phyloP scores from a whole-genome alignment of 2,888 invertebrate species.

The Drosophila mayaguana region DNA sequence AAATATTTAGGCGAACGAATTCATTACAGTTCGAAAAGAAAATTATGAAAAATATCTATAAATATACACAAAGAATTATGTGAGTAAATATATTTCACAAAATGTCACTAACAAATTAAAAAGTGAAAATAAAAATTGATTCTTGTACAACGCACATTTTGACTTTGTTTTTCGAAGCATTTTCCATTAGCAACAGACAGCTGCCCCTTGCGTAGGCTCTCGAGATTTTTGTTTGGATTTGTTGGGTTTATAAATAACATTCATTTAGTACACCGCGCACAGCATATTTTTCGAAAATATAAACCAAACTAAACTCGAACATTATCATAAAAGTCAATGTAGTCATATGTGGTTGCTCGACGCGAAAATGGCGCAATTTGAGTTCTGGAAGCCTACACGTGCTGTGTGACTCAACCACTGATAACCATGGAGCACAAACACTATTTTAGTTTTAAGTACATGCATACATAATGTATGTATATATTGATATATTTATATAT shows the following conservation, averaged over 20 bases:
- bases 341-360: background rate
- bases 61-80: conserved; percentile 34
- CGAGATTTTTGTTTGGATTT: conserved; percentile 24
- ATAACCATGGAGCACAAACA: conserved; percentile 20
- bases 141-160: conserved; percentile 40
- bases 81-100: conserved; percentile 1
- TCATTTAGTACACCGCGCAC: conserved; percentile 17
- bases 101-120: conserved; percentile 1
- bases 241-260: conserved; percentile 43
- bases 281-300: conserved; percentile 2
- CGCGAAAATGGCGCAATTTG: conserved; percentile 33
- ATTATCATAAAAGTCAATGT: conserved; percentile 22
- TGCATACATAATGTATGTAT: background rate
- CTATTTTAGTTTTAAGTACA: background rate
- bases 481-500: conserved; percentile 1
- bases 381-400: conserved; percentile 28
- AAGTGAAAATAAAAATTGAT: conserved; percentile 13
- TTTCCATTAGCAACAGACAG: conserved; percentile 48
- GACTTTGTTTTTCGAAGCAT: conserved; percentile 24
- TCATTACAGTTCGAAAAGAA: conserved; percentile 36
- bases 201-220: conserved; percentile 20
- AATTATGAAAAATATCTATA: conserved; percentile 54
- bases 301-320: background rate
- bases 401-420: conserved; percentile 18
- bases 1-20: conserved; percentile 40